phyloP scores from a whole-genome alignment of 2,113 vertebrate genomes.

The Forbesichthys agassizii region DNA sequence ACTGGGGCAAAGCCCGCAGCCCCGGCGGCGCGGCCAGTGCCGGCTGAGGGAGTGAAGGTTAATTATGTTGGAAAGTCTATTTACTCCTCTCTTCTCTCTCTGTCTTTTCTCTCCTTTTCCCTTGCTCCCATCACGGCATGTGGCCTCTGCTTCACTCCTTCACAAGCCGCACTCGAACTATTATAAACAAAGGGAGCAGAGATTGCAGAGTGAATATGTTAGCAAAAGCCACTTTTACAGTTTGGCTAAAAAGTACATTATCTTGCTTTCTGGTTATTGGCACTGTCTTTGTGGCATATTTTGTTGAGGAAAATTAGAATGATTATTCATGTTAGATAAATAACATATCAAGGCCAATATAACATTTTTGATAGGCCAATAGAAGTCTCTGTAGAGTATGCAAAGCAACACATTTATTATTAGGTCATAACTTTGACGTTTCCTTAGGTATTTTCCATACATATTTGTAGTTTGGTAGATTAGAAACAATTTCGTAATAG shows the following conservation, averaged over 20 bases:
- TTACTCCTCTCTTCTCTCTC: constrained; percentile 83
- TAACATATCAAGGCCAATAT: too few relatives aligned
- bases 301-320: neutral
- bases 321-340: too few relatives aligned
- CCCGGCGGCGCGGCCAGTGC: too few relatives aligned
- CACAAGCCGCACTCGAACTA: constrained; percentile 83
- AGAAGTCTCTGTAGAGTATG: too few relatives aligned
- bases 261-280: constrained; percentile 21
- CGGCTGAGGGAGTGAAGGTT: too few relatives aligned
- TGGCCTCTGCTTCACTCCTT: constrained; percentile 53
- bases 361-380: too few relatives aligned
- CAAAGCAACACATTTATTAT: too few relatives aligned
- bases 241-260: constrained; percentile 32
- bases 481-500: too few relatives aligned
- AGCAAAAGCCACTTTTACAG: constrained; percentile 35
- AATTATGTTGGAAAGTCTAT: constrained; percentile 57
- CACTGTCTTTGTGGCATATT: constrained; percentile 31
- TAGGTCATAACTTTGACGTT: too few relatives aligned
- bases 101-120: constrained; percentile 59
- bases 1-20: neutral
- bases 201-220: constrained; percentile 60
- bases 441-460: too few relatives aligned
- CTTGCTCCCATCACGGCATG: constrained; percentile 56
- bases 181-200: constrained; percentile 54
- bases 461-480: too few relatives aligned